These are phyloP conservation scores for Propithecus perrieri DNA, from an alignment of 2,797 vertebrate species.

Conservation along the genomic window DNA sequence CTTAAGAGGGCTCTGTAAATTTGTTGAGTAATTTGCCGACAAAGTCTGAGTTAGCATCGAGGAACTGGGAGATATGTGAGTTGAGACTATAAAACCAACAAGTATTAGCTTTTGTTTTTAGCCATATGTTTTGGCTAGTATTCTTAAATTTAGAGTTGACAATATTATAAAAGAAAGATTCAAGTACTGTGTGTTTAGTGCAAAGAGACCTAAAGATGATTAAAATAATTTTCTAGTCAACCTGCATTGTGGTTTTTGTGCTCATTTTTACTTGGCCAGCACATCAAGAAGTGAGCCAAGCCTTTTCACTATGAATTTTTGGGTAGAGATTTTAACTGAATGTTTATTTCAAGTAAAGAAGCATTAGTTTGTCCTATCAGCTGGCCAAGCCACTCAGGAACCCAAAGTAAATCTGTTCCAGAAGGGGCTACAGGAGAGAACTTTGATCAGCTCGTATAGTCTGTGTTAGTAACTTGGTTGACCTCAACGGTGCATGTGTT, in stretches of 20 bases:
- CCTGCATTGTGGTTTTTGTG: background rate
- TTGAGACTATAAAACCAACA: background rate
- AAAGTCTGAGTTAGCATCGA: background rate
- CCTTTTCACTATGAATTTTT: slow-evolving; percentile 41
- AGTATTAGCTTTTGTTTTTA: background rate
- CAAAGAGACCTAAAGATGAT: background rate
- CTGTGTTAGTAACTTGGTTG: slow-evolving; percentile 12
- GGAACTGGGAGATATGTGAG: background rate
- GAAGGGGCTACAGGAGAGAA: background rate
- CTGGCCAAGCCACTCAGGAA: background rate
- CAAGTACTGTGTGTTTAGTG: background rate
- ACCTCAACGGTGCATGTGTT: background rate
- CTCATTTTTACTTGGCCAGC: background rate
- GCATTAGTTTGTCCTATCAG: slow-evolving; percentile 25
- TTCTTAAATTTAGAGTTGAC: background rate
- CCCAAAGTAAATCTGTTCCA: slow-evolving; percentile 24
- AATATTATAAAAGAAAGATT: background rate
- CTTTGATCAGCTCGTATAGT: background rate
- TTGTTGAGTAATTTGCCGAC: background rate
- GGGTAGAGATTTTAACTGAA: slow-evolving; percentile 11
- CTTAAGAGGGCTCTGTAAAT: slow-evolving; percentile 7
- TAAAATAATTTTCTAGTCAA: slow-evolving; percentile 1
- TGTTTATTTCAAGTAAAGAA: slow-evolving; percentile 51
- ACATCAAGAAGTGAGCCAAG: background rate
- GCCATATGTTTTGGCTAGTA: background rate